phyloP scores from a whole-genome alignment of 1,140 invertebrate genomes.

The Platorchestia sp. region DNA sequence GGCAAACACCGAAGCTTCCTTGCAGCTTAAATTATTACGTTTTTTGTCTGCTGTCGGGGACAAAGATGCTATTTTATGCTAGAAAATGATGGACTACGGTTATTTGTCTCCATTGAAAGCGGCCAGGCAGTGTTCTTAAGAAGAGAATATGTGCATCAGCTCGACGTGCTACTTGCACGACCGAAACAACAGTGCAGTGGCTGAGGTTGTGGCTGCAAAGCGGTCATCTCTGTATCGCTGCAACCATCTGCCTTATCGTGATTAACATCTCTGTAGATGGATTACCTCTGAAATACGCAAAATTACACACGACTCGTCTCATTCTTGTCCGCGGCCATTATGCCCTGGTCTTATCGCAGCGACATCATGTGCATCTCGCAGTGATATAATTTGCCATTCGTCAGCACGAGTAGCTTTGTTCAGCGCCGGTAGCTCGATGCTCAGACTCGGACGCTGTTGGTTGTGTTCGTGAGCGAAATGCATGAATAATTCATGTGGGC shows the following conservation, averaged over 20 bases:
- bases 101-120: conserved; percentile 8
- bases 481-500: not conserved
- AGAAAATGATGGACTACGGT: not conserved
- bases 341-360: not conserved
- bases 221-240: not conserved
- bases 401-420: not conserved
- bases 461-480: not conserved
- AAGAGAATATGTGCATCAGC: not conserved
- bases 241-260: not conserved
- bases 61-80: conserved; percentile 18
- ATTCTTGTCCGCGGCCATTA: not conserved
- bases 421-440: not conserved
- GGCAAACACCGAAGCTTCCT: conserved; percentile 40
- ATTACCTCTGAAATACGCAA: conserved; percentile 8
- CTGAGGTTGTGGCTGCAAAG: not conserved
- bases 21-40: conserved; percentile 27
- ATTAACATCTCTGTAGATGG: not conserved
- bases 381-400: not conserved
- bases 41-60: conserved; percentile 8
- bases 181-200: not conserved
- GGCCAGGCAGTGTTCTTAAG: not conserved
- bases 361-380: not conserved
- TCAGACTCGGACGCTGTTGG: not conserved
- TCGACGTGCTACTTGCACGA: not conserved
- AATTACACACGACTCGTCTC: not conserved